Percentiles rank a stretch among this genome's conserved stretches.
Evolutionary conservation across 2,113 vertebrate genomes (phyloP).

Genomic region (Platysternon megacephalum): DNA sequence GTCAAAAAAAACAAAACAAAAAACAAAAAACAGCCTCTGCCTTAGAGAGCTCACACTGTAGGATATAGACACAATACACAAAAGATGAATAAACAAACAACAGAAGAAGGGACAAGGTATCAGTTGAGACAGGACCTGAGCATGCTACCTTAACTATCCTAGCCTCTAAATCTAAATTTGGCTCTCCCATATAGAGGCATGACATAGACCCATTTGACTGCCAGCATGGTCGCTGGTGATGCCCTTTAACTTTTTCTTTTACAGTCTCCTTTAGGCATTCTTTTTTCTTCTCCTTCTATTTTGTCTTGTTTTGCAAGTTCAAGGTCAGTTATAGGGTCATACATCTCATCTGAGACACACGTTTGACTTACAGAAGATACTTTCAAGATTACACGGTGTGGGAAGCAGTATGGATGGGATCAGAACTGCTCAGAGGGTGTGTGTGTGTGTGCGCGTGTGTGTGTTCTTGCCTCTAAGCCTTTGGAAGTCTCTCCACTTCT

Average conservation of each 20-base stretch:
- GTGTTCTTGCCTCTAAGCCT: not conserved
- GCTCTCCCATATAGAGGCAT: not conserved
- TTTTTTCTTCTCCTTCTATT: not conserved
- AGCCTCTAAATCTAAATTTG: not conserved
- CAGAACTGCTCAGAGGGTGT: not conserved
- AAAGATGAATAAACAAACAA: not conserved
- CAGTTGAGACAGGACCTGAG: not conserved
- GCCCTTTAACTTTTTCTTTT: not conserved
- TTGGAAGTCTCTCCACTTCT: not conserved
- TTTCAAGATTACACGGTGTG: constrained; percentile 33
- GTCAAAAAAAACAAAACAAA: not conserved
- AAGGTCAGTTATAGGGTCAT: constrained; percentile 21
- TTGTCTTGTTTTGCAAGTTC: not conserved
- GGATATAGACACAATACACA: not conserved
- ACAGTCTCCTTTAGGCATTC: not conserved
- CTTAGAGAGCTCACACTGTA: not conserved
- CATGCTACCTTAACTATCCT: not conserved
- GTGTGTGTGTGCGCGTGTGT: not conserved
- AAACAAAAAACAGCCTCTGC: not conserved
- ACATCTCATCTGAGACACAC: constrained; percentile 28
- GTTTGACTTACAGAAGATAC: not conserved
- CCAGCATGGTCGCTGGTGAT: not conserved
- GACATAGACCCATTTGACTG: not conserved
- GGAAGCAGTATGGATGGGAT: not conserved
- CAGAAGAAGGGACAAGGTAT: not conserved